Base-by-base conservation (phyloP, 2,888 invertebrate genomes). In the Rosalia funebris region DNA sequence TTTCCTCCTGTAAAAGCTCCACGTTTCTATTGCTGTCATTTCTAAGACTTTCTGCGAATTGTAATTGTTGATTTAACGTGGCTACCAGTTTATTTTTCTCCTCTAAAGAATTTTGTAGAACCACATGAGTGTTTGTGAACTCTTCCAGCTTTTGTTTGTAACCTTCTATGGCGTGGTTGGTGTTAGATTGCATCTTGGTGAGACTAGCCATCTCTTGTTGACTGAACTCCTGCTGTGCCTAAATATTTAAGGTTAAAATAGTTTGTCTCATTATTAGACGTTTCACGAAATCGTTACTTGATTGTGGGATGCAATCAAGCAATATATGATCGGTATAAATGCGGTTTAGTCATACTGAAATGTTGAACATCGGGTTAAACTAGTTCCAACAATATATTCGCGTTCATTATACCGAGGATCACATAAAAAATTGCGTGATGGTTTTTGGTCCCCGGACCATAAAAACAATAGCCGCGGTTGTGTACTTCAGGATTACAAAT, bases 21-120 rank as follows among this genome's bases (percentile, higher is more conserved):
- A 71, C 62, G 32, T 71, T 71, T 54, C 74, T 72, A 55, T 77
- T 73, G 32, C 71, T 67, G 50, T 73, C 71, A 41, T 74, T 69
- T 60, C 66, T 66, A 15, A 65, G 48, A 19, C 39, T 56, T 31
- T 67, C 60, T 0, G 66, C 31, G 31, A 68, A 55, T 46, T 72
- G 62, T 7, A 75, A 42, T 46, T 69, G 69, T 34, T 63, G 44
- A 9, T 66, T 72, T 15, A 74, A 52, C 3, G 46, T 45, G 11
- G 44, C 31, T 10, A 63, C 54, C 9, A 60, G 54, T 11, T 63
- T 59, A 11, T 71, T 66, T 50, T 67, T 71, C 47, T 73, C 71
- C n/a, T 66, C 66, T 15, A 72, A 25, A 46, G 34, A 36, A 44
- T 61, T 62, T 53, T 66, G 58, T 11, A 70, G 52, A n/a, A 59